Percentiles rank a stretch among this genome's conserved stretches.
Conservation (phyloP, 2,797 vertebrate species). For the Enteromius argenteus region DNA sequence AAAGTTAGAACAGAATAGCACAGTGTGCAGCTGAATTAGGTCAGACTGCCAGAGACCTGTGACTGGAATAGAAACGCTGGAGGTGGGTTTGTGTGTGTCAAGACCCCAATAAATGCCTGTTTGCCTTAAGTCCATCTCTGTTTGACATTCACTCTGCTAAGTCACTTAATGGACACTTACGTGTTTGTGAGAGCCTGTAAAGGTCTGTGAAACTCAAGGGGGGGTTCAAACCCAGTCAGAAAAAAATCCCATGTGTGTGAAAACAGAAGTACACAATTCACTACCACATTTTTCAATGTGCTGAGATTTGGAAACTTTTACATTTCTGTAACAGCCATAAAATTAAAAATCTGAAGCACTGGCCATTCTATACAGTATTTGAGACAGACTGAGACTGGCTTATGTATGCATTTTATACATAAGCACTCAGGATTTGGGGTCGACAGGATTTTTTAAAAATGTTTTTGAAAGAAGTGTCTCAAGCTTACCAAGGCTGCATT, state of each 20-base stretch:
- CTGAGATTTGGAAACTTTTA: background rate
- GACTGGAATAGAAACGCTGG: constrained; percentile 22
- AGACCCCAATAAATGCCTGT: constrained; percentile 64
- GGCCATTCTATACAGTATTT: background rate
- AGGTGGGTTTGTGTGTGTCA: constrained; percentile 43
- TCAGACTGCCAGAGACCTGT: background rate
- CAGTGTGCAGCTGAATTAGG: background rate
- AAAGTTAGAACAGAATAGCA: background rate
- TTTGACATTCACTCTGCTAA: constrained; percentile 68
- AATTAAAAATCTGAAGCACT: background rate
- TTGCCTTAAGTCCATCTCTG: constrained; percentile 60
- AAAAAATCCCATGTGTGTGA: constrained; percentile 63
- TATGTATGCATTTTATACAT: background rate
- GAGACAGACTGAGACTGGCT: background rate
- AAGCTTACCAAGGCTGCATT: background rate
- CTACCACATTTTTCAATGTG: background rate
- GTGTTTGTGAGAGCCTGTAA: constrained; percentile 72
- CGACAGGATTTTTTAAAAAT: background rate
- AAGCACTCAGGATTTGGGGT: background rate
- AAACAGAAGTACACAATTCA: background rate
- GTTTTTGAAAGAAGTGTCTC: background rate
- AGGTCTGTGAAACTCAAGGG: constrained; percentile 68
- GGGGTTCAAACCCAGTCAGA: constrained; percentile 72
- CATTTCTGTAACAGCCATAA: background rate
- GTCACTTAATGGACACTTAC: constrained; percentile 75